These are phyloP conservation scores for Tuberolachnus salignus DNA, from an alignment of 2,888 invertebrate genomes.

Conservation along the genomic window DNA sequence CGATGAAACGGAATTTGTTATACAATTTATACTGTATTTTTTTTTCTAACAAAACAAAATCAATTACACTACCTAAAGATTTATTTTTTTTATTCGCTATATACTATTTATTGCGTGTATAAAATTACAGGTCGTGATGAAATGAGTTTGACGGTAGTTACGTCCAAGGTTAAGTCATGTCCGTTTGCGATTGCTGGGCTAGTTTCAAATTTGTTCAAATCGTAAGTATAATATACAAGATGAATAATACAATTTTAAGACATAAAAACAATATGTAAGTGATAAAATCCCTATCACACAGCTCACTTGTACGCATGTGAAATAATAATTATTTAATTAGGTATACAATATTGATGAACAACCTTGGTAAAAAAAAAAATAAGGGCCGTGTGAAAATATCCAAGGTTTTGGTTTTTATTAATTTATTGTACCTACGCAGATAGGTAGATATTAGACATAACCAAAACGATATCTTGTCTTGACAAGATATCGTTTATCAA, in stretches of 20 bases:
- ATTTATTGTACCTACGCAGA: constrained; percentile 4
- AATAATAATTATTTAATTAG: constrained; percentile 43
- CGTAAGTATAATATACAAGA: constrained; percentile 50
- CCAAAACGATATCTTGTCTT: neutral
- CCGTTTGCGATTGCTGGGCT: constrained; percentile 58
- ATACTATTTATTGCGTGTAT: constrained; percentile 4
- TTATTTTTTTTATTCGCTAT: neutral
- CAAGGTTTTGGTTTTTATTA: constrained; percentile 39
- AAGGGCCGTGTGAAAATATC: constrained; percentile 48
- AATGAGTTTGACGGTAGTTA: constrained; percentile 37
- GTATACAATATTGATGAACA: constrained; percentile 33
- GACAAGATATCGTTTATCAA: neutral
- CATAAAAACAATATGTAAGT: constrained; percentile 29
- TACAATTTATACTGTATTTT: neutral
- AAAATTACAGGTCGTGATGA: constrained; percentile 52
- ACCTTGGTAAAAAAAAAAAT: constrained; percentile 38
- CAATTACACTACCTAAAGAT: constrained; percentile 7
- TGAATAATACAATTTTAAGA: neutral
- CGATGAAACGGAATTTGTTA: constrained; percentile 2
- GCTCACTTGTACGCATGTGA: neutral
- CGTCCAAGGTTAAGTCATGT: constrained; percentile 53
- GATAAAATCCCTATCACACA: constrained; percentile 27
- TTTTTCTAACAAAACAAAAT: constrained; percentile 1
- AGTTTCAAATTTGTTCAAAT: constrained; percentile 58
- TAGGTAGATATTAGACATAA: neutral